A percentile compares a stretch with the other conserved stretches of the same genome.
These are phyloP conservation scores for Prolemur simus DNA, from an alignment of 2,113 vertebrate species.

Conservation along the genomic window DNA sequence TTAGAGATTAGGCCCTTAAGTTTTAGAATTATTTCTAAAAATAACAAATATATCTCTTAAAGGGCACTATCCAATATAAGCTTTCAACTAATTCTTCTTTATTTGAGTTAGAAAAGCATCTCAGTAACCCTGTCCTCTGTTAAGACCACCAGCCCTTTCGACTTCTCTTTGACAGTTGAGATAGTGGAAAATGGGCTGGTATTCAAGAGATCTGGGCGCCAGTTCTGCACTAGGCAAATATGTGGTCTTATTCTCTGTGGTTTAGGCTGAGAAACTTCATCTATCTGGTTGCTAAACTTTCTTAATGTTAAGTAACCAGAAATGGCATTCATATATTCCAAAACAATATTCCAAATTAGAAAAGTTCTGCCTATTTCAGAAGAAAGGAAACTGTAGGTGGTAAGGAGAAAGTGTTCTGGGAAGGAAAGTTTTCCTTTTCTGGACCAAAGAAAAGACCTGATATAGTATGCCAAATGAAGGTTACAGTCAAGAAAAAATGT, in stretches of 20 bases:
- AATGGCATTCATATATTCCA: background rate
- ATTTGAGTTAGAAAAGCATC: background rate
- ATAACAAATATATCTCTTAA: background rate
- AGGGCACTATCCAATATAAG: background rate
- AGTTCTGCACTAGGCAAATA: background rate
- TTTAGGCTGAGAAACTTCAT: background rate
- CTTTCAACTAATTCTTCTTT: background rate
- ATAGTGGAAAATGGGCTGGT: background rate
- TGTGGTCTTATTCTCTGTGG: background rate
- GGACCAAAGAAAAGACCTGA: background rate
- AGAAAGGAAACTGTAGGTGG: background rate
- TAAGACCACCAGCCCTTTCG: background rate
- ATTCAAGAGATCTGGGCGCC: background rate
- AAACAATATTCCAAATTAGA: background rate
- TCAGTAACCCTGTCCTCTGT: background rate
- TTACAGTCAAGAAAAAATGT: background rate
- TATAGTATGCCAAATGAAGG: background rate
- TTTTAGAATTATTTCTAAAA: constrained; percentile 56
- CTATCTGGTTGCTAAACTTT: background rate
- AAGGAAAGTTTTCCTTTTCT: background rate
- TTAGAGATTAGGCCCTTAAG: background rate
- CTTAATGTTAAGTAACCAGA: background rate
- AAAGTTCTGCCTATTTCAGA: background rate
- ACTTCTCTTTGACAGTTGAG: background rate
- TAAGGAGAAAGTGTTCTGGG: background rate